Conservation (phyloP, 2,113 vertebrate genomes). For the Mesoclemmys tuberculata region DNA sequence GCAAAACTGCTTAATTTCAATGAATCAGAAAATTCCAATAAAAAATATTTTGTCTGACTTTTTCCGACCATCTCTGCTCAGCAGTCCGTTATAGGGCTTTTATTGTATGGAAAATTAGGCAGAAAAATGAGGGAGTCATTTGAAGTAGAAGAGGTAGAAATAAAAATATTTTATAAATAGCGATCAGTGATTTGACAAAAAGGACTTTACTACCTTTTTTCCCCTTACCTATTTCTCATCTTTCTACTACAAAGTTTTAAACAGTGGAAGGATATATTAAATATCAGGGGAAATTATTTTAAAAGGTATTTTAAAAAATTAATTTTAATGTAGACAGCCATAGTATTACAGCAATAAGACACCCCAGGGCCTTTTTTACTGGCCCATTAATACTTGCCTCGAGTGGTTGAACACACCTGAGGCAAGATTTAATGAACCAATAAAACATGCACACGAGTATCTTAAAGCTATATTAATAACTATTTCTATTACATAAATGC, state of each 20-base stretch:
- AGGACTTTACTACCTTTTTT: slow-evolving; percentile 41
- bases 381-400: slow-evolving; percentile 85
- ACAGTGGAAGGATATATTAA: slow-evolving; percentile 69
- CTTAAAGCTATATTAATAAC: slow-evolving; percentile 78
- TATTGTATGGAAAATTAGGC: background rate
- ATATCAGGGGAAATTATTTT: slow-evolving; percentile 79
- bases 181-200: slow-evolving; percentile 2
- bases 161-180: background rate
- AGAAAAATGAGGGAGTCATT: background rate
- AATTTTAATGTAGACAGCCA: slow-evolving; percentile 80
- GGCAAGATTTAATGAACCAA: slow-evolving; percentile 86
- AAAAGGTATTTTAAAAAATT: slow-evolving; percentile 82
- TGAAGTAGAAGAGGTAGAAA: slow-evolving; percentile 1
- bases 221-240: slow-evolving; percentile 36
- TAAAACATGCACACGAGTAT: slow-evolving; percentile 81
- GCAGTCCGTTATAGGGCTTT: background rate
- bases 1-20: background rate
- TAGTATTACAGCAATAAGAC: slow-evolving; percentile 78
- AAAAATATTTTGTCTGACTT: background rate
- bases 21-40: background rate
- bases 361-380: slow-evolving; percentile 83
- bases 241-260: slow-evolving; percentile 52
- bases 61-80: background rate
- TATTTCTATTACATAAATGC: slow-evolving; percentile 79
- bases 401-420: slow-evolving; percentile 83